Base-by-base conservation (phyloP, 2,113 vertebrate genomes). In the Paradoxurus hermaphroditus region DNA sequence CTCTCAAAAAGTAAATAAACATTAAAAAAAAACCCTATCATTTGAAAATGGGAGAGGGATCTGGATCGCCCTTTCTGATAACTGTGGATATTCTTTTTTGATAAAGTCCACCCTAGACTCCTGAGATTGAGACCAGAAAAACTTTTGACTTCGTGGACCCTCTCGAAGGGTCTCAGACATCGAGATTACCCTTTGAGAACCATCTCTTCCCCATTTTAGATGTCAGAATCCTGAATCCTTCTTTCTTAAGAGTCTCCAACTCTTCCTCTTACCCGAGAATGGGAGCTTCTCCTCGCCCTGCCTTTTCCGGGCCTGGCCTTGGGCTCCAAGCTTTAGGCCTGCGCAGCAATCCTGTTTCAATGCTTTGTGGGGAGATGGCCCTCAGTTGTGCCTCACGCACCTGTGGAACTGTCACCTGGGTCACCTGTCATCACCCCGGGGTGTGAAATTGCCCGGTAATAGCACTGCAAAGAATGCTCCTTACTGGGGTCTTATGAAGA, bases 311-410 rank as follows among this genome's bases (percentile, higher is more conserved):
- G 39, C 68, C 29, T 44, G 29, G 12, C 36, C 23, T 56, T 56
- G 81, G 39, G 3, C 49, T 49, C 6, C 13, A 15, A 79, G 62
- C 31, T 29, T 67, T 14, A 39, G 87, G 21, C 7, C 6, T 10
- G 7, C 9, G 1, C 27, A 59, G 49, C 34, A 39, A 18, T 34
- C 34, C 2, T 5, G 41, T 7, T 1, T 13, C 12, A 25, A 0
- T 29, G 6, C 41, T 67, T 59, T 70, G 41, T 51, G 11, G 7
- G n/a, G 16, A 83, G 56, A 44, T 13, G 23, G 23, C n/a, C 34
- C 27, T 25, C 49, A 14, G 34, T 16, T 81, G n/a, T 70, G 39
- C 21, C 10, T 19, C 41, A 16, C n/a, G 31, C 23, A 49, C 27
- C 70, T 46, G 27, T 70, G 65, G 70, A 51, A 23, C n/a, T 85